phyloP scores from a whole-genome alignment of 2,888 invertebrate species.

The Morpho achilles region DNA sequence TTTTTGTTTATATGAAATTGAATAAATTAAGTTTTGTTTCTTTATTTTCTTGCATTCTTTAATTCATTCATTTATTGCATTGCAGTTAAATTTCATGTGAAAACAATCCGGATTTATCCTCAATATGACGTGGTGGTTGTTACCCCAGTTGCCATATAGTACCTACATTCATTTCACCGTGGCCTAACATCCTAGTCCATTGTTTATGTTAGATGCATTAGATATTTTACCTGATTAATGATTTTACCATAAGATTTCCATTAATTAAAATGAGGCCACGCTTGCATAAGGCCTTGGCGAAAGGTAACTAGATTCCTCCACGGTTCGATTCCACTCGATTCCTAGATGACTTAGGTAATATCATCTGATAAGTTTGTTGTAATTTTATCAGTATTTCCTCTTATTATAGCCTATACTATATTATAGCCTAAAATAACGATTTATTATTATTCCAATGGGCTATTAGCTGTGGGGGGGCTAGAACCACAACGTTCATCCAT shows the following conservation, averaged over 20 bases:
- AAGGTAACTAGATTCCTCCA: constrained; percentile 25
- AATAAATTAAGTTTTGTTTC: no score
- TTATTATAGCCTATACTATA: background rate
- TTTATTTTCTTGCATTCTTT: no score
- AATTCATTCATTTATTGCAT: no score
- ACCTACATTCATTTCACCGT: constrained; percentile 25
- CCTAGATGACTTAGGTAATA: constrained; percentile 5
- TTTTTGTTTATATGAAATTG: no score
- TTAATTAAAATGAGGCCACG: constrained; percentile 36
- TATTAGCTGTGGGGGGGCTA: no score
- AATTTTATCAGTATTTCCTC: constrained; percentile 6
- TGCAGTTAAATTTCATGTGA: no score
- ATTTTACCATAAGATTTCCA: constrained; percentile 69
- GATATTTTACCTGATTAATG: constrained; percentile 68
- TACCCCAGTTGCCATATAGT: constrained; percentile 3
- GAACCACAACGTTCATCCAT: no score
- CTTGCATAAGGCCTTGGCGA: constrained; percentile 30
- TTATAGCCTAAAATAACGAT: background rate
- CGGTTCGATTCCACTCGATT: constrained; percentile 18
- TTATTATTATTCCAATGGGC: background rate
- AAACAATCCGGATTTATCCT: background rate
- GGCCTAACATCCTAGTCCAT: constrained; percentile 40
- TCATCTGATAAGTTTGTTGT: background rate
- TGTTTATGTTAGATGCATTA: constrained; percentile 55
- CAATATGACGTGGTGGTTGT: background rate